Percentiles rank a stretch among this genome's conserved stretches.
These are phyloP conservation scores for Paramormyrops kingsleyae DNA, from an alignment of 2,113 vertebrate genomes.

Conservation along the genomic window DNA sequence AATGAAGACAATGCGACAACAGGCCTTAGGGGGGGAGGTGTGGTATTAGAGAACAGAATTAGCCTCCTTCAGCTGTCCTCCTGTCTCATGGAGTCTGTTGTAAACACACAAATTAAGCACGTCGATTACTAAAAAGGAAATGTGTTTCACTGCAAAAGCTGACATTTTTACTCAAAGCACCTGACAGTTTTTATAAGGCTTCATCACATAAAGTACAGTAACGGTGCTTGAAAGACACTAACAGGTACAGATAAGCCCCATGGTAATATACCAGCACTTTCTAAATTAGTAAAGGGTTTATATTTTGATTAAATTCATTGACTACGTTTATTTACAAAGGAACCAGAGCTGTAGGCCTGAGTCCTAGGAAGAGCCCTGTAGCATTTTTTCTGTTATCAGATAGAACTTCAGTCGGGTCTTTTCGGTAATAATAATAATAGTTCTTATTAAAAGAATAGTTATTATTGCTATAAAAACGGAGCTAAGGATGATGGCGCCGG, in stretches of 20 bases:
- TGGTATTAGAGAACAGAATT: neutral
- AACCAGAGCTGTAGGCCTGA: neutral
- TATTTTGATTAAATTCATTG: neutral
- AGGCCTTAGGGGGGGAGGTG: neutral
- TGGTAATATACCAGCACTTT: neutral
- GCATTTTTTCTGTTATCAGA: neutral
- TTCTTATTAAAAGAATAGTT: too few relatives aligned
- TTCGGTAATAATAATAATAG: neutral
- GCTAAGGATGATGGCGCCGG: neutral
- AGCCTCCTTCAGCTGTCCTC: neutral
- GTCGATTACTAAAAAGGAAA: neutral
- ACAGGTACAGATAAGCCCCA: neutral
- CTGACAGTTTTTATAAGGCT: neutral
- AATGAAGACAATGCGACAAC: neutral
- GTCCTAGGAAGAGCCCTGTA: neutral
- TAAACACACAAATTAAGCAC: neutral
- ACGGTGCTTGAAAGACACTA: neutral
- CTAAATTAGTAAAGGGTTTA: neutral
- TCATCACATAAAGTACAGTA: neutral
- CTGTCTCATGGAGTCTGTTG: neutral
- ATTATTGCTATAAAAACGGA: neutral
- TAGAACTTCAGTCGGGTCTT: neutral
- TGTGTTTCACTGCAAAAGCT: neutral
- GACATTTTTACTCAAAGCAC: neutral
- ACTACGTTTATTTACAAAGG: neutral